Evolutionary conservation across 2,113 vertebrate species (phyloP).

Genomic region (Thamnaconus septentrionalis): DNA sequence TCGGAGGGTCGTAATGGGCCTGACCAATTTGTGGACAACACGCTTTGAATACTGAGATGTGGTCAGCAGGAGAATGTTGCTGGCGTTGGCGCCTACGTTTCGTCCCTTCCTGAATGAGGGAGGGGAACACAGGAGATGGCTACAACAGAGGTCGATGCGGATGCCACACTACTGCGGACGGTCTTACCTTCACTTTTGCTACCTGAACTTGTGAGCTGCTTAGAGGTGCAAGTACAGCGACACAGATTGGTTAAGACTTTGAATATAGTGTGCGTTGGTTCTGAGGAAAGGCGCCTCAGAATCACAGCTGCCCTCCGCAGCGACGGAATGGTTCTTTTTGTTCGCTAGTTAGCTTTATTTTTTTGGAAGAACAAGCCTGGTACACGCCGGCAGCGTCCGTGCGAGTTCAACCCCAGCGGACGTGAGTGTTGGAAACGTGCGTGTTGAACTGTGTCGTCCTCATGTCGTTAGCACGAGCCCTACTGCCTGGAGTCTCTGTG

Average conservation of each 20-base stretch:
- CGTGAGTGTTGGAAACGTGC: constrained; percentile 53
- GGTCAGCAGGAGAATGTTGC: constrained; percentile 15
- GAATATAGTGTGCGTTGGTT: constrained; percentile 24
- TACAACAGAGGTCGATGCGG: constrained; percentile 63
- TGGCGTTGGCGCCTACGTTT: neutral
- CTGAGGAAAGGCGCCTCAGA: constrained; percentile 40
- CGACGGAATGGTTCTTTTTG: too few relatives aligned
- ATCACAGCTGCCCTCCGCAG: constrained; percentile 25
- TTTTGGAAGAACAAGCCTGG: constrained; percentile 27
- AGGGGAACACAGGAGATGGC: constrained; percentile 51
- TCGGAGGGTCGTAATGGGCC: constrained; percentile 16
- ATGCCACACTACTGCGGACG: constrained; percentile 62
- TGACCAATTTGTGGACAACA: neutral
- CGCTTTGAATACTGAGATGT: neutral
- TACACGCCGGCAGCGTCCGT: constrained; percentile 41
- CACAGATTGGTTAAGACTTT: constrained; percentile 56
- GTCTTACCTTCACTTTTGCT: constrained; percentile 78
- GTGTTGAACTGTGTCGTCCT: constrained; percentile 20
- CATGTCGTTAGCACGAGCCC: constrained; percentile 14
- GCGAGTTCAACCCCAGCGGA: constrained; percentile 59
- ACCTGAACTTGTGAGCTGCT: constrained; percentile 70
- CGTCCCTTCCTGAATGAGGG: constrained; percentile 42
- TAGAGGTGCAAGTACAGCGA: constrained; percentile 68
- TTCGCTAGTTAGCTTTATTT: constrained; percentile 6
- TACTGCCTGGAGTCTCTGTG: constrained; percentile 13